Percentiles rank a stretch among this genome's conserved stretches.
Evolutionary conservation across 2,888 invertebrate genomes (phyloP).

Genomic region (Ophioninae sp.): DNA sequence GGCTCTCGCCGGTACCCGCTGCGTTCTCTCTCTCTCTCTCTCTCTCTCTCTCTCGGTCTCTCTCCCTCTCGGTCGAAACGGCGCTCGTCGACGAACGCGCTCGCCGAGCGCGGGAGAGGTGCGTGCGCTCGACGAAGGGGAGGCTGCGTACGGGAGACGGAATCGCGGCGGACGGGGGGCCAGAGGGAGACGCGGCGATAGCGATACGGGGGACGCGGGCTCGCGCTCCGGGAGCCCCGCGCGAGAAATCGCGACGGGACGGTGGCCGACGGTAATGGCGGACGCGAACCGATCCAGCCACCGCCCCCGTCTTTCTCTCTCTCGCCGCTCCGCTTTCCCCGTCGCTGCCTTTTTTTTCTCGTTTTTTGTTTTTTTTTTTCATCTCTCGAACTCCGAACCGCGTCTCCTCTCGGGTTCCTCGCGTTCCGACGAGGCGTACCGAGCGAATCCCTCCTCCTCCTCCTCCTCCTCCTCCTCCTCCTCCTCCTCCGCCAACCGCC

Average conservation of each 20-base stretch:
- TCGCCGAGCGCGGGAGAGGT: not conserved
- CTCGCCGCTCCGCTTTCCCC: slow-evolving; percentile 60
- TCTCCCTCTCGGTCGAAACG: slow-evolving; percentile 44
- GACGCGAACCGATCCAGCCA: slow-evolving; percentile 83
- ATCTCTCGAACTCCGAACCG: slow-evolving; percentile 4
- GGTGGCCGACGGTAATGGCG: slow-evolving; percentile 83
- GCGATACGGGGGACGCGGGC: slow-evolving; percentile 70
- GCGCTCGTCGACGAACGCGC: slow-evolving; percentile 75
- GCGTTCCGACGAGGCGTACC: slow-evolving; percentile 48
- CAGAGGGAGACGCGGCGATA: slow-evolving; percentile 60
- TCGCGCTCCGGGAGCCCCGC: slow-evolving; percentile 53
- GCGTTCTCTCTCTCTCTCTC: slow-evolving; percentile 39
- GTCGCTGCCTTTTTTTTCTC: slow-evolving; percentile 66
- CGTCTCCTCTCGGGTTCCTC: slow-evolving; percentile 58
- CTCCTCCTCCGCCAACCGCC: too few relatives aligned
- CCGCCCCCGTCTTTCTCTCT: slow-evolving; percentile 79
- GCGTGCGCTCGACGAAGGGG: slow-evolving; percentile 50
- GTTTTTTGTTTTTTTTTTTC: slow-evolving; percentile 65
- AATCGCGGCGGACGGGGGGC: slow-evolving; percentile 48
- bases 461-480: too few relatives aligned
- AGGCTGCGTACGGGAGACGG: slow-evolving; percentile 62
- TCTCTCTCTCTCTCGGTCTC: slow-evolving; percentile 39
- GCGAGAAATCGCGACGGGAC: slow-evolving; percentile 68
- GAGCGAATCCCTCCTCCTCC: slow-evolving; percentile 36
- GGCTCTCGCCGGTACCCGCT: slow-evolving; percentile 72